A percentile compares a stretch with the other conserved stretches of the same genome.
Evolutionary conservation across 2,888 invertebrate species (phyloP).

Genomic region (Watsonalla cultraria): DNA sequence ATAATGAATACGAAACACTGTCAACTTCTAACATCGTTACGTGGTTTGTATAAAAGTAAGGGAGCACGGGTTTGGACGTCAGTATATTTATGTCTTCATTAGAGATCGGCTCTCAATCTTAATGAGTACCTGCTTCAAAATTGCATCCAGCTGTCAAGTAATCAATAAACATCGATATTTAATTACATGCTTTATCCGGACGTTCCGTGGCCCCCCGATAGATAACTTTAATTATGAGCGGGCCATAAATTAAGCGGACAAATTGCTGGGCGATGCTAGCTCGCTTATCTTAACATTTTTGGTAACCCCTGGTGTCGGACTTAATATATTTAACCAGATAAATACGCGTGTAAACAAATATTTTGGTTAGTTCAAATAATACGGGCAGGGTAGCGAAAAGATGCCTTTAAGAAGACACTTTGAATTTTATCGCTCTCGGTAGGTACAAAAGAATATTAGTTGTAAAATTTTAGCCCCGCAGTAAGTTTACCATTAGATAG

Average conservation of each 20-base stretch:
- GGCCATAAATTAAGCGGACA: conserved; percentile 52
- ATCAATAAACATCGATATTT: neutral
- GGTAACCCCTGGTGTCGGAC: conserved; percentile 32
- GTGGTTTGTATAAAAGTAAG: no score
- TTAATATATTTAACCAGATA: conserved; percentile 47
- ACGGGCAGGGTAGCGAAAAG: neutral
- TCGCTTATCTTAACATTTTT: conserved; percentile 47
- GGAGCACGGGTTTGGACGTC: no score
- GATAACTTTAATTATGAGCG: conserved; percentile 50
- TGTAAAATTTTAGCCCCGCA: no score
- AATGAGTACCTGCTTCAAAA: conserved; percentile 1
- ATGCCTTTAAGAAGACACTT: no score
- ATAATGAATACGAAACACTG: no score
- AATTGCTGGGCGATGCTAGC: conserved; percentile 45
- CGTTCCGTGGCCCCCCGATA: conserved; percentile 6
- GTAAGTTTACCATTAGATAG: no score
- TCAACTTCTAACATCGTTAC: no score
- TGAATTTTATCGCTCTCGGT: no score
- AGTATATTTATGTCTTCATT: neutral
- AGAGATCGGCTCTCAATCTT: neutral
- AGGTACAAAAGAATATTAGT: no score
- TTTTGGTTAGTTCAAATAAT: neutral
- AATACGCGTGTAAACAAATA: neutral
- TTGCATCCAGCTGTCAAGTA: neutral
- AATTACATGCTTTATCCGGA: neutral